Conservation (phyloP, 2,113 vertebrate species). For the Emydura subglobosa region DNA sequence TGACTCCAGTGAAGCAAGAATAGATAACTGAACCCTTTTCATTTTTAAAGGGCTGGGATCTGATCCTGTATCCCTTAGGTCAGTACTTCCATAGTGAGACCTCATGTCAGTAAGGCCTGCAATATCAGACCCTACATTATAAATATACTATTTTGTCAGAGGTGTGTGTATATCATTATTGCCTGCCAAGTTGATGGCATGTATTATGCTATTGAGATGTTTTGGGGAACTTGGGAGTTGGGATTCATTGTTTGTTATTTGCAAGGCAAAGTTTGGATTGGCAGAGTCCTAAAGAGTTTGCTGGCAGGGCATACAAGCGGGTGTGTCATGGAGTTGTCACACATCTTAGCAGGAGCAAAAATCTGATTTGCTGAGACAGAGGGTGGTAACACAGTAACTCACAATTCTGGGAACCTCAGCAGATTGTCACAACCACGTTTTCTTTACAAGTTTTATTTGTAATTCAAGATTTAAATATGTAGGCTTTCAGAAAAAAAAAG, state of each 20-base stretch:
- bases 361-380: neutral
- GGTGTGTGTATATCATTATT: neutral
- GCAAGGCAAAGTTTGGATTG: neutral
- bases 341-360: neutral
- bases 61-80: slow-evolving; percentile 17
- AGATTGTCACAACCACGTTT: neutral
- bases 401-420: neutral
- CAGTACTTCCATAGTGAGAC: neutral
- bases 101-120: neutral
- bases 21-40: neutral
- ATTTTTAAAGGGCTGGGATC: neutral
- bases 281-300: neutral
- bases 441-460: slow-evolving; percentile 27
- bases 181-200: neutral
- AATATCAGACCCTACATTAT: neutral
- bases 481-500: slow-evolving; percentile 18
- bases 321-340: neutral
- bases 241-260: neutral
- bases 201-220: neutral
- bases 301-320: neutral
- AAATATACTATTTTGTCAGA: neutral
- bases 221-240: neutral
- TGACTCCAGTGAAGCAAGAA: neutral
- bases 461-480: slow-evolving; percentile 19
- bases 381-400: neutral